A percentile compares a stretch with the other conserved stretches of the same genome.
Conservation (phyloP, 2,797 vertebrate species). For the Halcyon leucocephala region DNA sequence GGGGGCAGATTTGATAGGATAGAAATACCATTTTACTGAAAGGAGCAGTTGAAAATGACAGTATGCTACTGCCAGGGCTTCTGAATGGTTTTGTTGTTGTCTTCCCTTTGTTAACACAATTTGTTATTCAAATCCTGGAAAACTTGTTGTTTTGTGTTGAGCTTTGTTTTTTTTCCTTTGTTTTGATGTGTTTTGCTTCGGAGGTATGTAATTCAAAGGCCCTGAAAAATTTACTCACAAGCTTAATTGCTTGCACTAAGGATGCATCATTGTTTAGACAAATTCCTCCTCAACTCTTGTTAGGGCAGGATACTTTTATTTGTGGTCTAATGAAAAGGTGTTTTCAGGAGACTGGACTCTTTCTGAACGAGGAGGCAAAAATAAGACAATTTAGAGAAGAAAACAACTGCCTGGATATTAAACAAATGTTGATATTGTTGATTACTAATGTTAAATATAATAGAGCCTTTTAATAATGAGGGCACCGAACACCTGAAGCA, state of each 20-base stretch:
- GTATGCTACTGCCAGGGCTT: background rate
- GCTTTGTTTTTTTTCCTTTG: background rate
- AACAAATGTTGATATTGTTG: background rate
- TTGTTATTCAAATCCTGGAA: background rate
- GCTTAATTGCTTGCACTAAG: background rate
- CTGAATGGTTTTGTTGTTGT: background rate
- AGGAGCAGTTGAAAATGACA: background rate
- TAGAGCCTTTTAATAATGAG: background rate
- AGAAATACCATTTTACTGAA: background rate
- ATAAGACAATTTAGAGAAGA: background rate
- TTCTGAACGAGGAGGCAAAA: background rate
- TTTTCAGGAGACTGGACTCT: background rate
- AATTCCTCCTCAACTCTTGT: background rate
- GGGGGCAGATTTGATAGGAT: background rate
- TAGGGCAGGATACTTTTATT: background rate
- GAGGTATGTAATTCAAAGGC: background rate
- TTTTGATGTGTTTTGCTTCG: background rate
- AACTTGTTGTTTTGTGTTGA: background rate
- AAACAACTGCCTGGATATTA: background rate
- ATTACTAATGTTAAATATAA: background rate
- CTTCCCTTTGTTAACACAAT: background rate
- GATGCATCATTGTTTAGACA: background rate
- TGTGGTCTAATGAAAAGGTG: background rate
- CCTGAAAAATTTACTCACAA: background rate
- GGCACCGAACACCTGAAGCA: background rate